Conservation (phyloP, 2,888 invertebrate species). For the Apotomis turbidana region DNA sequence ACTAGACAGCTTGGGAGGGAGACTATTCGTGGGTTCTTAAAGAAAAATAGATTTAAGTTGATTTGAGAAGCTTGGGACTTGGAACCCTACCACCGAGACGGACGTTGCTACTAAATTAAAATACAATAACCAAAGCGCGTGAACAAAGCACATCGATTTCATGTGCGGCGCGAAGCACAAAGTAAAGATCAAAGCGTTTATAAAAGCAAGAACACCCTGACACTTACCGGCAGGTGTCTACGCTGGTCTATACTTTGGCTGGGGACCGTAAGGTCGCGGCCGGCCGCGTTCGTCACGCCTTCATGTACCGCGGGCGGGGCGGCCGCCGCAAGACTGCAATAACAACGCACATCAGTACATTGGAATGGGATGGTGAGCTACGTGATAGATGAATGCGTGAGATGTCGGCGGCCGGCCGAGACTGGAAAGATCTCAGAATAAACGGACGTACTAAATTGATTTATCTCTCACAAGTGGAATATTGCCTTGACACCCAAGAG, state of each 20-base stretch:
- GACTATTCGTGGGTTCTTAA: constrained; percentile 87
- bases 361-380: constrained; percentile 73
- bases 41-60: constrained; percentile 53
- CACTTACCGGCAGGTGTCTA: constrained; percentile 83
- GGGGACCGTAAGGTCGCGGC: constrained; percentile 74
- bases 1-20: constrained; percentile 85
- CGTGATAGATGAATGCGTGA: constrained; percentile 81
- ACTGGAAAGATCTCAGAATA: constrained; percentile 47
- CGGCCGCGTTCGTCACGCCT: constrained; percentile 82
- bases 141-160: constrained; percentile 48
- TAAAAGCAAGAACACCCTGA: constrained; percentile 82
- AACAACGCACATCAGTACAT: constrained; percentile 80
- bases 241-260: constrained; percentile 82
- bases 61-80: constrained; percentile 44
- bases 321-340: constrained; percentile 80
- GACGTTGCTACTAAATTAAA: constrained; percentile 27
- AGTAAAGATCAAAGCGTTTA: constrained; percentile 82
- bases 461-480: neutral
- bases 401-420: constrained; percentile 70
- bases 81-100: constrained; percentile 43
- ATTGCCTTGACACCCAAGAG: neutral
- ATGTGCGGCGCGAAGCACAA: constrained; percentile 76
- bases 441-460: constrained; percentile 13
- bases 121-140: constrained; percentile 36
- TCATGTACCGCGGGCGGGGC: constrained; percentile 74